Evolutionary conservation across 53 echinoderm and acorn worm species (phyloP).

Genomic region (Holothuria scabra): DNA sequence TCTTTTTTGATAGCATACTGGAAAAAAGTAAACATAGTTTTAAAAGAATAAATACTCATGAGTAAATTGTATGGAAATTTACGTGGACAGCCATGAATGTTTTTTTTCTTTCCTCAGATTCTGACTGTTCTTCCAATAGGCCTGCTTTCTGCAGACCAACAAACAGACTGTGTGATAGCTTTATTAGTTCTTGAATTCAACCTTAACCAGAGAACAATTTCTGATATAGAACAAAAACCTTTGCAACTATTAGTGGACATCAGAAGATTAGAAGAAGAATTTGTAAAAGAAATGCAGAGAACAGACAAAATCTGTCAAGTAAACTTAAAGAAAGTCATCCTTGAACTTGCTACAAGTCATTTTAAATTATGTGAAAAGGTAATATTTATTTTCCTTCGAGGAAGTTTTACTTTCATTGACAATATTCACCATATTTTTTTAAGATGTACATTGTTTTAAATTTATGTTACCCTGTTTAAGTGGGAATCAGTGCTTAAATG

Average conservation of each 20-base stretch:
- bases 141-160: not conserved
- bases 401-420: no score
- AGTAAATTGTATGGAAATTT: no score
- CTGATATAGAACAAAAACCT: not conserved
- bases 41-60: no score
- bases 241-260: not conserved
- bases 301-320: not conserved
- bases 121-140: not conserved
- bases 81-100: no score
- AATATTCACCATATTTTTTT: no score
- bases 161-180: slow-evolving; percentile 14
- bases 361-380: slow-evolving; percentile 21
- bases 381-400: not conserved
- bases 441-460: no score
- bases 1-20: no score
- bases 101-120: not conserved
- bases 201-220: not conserved
- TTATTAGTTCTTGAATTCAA: not conserved
- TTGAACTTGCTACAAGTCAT: slow-evolving; percentile 18
- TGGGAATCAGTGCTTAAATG: no score
- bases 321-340: not conserved
- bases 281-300: slow-evolving; percentile 12
- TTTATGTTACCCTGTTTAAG: no score
- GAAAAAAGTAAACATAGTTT: no score
- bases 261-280: slow-evolving; percentile 3